Evolutionary conservation across 2,113 vertebrate species (phyloP).

Genomic region (Penelope pileata): DNA sequence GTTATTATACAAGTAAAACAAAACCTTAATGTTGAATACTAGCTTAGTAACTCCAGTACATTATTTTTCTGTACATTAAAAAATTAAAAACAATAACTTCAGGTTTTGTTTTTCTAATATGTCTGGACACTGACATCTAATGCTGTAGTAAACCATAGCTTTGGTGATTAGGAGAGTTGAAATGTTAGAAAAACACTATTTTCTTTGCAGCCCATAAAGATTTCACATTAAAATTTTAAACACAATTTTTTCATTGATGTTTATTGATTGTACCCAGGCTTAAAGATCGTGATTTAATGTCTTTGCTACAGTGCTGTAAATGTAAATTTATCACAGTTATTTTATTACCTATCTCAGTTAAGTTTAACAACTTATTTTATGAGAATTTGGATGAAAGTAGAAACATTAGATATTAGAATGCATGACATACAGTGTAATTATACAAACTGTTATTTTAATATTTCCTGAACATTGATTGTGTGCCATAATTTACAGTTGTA

Average conservation of each 20-base stretch:
- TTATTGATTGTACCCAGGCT: slow-evolving; percentile 23
- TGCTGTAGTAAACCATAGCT: background rate
- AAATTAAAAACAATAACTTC: background rate
- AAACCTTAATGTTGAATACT: background rate
- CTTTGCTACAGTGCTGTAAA: slow-evolving; percentile 9
- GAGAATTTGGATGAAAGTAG: slow-evolving; percentile 10
- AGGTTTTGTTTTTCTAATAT: background rate
- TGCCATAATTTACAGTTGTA: background rate
- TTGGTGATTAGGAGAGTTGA: background rate
- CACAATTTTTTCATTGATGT: background rate
- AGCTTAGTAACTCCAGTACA: fast-evolving
- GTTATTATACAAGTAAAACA: background rate
- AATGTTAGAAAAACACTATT: background rate
- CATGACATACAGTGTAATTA: background rate
- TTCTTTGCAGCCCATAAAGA: background rate
- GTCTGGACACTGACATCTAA: background rate
- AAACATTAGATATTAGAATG: slow-evolving; percentile 45
- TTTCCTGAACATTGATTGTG: background rate
- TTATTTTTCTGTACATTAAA: background rate
- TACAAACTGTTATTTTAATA: slow-evolving; percentile 36
- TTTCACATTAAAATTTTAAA: background rate
- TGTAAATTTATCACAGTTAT: slow-evolving; percentile 32
- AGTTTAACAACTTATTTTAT: slow-evolving; percentile 46
- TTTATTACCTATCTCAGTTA: slow-evolving; percentile 17
- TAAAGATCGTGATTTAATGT: slow-evolving; percentile 28